These are phyloP conservation scores for Calephelis perditalis DNA, from an alignment of 2,888 invertebrate genomes.

Conservation along the genomic window DNA sequence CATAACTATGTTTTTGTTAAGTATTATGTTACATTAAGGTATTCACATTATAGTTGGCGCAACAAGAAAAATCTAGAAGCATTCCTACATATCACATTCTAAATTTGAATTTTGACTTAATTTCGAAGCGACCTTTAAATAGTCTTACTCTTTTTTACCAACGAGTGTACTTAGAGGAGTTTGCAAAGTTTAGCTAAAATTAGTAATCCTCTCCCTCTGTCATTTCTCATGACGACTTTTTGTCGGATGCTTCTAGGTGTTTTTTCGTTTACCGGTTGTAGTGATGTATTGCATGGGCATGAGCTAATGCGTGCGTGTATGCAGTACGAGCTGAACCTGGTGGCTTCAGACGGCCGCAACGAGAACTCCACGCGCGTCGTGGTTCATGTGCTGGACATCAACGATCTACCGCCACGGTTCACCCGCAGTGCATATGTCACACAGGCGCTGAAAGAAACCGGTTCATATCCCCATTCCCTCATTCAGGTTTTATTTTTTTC, in stretches of 20 bases:
- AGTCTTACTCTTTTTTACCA: too few relatives aligned
- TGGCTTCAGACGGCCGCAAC: constrained; percentile 93
- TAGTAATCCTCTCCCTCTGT: too few relatives aligned
- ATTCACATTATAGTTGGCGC: too few relatives aligned
- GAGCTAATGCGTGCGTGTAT: constrained; percentile 61
- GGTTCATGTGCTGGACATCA: constrained; percentile 90
- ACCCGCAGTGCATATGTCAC: constrained; percentile 84
- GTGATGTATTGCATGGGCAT: constrained; percentile 64
- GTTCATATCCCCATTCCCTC: constrained; percentile 83
- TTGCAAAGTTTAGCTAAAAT: too few relatives aligned
- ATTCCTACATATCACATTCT: too few relatives aligned
- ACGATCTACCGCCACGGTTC: constrained; percentile 93
- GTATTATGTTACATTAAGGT: too few relatives aligned
- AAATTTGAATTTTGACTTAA: too few relatives aligned
- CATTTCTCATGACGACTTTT: too few relatives aligned
- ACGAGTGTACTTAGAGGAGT: too few relatives aligned
- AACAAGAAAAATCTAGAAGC: too few relatives aligned
- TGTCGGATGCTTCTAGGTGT: background rate
- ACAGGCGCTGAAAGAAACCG: constrained; percentile 86
- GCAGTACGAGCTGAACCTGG: constrained; percentile 92
- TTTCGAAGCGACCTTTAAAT: too few relatives aligned
- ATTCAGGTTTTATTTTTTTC: constrained; percentile 81
- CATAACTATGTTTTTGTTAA: too few relatives aligned
- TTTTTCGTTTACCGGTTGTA: constrained; percentile 19
- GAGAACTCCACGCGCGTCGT: constrained; percentile 91